These are phyloP conservation scores for Cyrtonyx montezumae DNA, from an alignment of 2,113 vertebrate genomes.

Conservation along the genomic window DNA sequence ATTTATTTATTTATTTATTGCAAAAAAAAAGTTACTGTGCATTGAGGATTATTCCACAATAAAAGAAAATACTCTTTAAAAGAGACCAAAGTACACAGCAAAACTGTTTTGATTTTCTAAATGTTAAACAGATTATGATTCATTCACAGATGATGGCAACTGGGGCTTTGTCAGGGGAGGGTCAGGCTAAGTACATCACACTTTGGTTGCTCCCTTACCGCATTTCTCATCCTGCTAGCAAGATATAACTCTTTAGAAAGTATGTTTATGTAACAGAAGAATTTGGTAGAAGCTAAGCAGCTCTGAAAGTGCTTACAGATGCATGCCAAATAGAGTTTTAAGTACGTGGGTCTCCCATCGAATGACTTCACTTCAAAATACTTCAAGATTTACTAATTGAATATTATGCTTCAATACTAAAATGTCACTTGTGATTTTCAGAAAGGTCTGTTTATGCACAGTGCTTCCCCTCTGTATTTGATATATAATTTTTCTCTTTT, in stretches of 20 bases:
- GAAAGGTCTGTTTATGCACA: not conserved
- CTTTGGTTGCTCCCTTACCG: not conserved
- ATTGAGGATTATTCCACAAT: not conserved
- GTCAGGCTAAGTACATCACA: not conserved
- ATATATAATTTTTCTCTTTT: not conserved
- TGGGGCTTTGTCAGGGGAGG: not conserved
- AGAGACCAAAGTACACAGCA: not conserved
- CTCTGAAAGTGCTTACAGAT: constrained; percentile 56
- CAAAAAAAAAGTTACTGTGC: not conserved
- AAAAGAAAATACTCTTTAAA: not conserved
- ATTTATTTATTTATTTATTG: not conserved
- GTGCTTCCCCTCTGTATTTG: not conserved
- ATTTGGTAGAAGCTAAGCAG: constrained; percentile 59
- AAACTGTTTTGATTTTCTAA: not conserved
- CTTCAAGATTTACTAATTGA: not conserved
- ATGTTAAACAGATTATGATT: not conserved
- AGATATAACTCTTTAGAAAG: constrained; percentile 49
- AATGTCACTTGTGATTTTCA: not conserved
- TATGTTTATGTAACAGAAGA: constrained; percentile 66
- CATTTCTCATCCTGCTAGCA: not conserved
- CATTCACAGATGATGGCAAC: not conserved
- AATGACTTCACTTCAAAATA: constrained; percentile 15
- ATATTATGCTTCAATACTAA: not conserved
- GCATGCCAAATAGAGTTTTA: constrained; percentile 60
- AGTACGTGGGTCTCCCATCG: not conserved